A percentile compares a stretch with the other conserved stretches of the same genome.
Evolutionary conservation across 2,113 vertebrate species (phyloP).

Genomic region (Eclectus roratus): DNA sequence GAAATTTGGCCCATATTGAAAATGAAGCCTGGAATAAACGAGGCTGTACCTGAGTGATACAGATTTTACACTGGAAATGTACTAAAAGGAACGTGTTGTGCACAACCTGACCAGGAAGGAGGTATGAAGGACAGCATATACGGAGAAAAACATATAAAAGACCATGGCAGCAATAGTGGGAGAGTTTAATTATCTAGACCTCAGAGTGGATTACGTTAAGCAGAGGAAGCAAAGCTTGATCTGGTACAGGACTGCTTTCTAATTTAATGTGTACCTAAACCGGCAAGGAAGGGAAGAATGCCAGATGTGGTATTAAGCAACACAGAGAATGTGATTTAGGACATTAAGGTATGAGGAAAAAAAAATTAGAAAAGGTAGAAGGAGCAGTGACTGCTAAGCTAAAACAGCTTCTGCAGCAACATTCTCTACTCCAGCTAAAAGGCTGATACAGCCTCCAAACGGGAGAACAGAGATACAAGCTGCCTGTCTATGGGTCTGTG

Average conservation of each 20-base stretch:
- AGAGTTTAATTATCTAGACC: conserved; percentile 67
- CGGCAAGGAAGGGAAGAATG: conserved; percentile 23
- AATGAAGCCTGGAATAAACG: background rate
- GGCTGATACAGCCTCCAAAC: fast-evolving
- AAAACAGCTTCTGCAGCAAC: background rate
- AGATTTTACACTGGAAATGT: background rate
- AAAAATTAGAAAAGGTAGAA: background rate
- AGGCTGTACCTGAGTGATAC: background rate
- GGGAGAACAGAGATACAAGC: fast-evolving
- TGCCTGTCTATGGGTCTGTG: fast-evolving
- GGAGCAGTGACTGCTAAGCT: conserved; percentile 3
- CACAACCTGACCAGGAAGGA: background rate
- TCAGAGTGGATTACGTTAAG: conserved; percentile 56
- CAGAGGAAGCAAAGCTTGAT: conserved; percentile 45
- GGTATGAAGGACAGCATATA: background rate
- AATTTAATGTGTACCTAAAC: conserved; percentile 56
- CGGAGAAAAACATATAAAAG: background rate
- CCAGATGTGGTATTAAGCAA: conserved; percentile 60
- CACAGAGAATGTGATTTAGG: conserved; percentile 18
- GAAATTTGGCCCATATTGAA: background rate
- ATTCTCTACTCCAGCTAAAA: background rate
- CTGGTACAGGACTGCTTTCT: conserved; percentile 54
- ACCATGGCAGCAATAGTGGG: background rate
- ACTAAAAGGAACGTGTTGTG: background rate
- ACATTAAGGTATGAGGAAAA: conserved; percentile 1